Base-by-base conservation (phyloP, 1,140 invertebrate genomes). In the Panagrolaimus sp. region DNA sequence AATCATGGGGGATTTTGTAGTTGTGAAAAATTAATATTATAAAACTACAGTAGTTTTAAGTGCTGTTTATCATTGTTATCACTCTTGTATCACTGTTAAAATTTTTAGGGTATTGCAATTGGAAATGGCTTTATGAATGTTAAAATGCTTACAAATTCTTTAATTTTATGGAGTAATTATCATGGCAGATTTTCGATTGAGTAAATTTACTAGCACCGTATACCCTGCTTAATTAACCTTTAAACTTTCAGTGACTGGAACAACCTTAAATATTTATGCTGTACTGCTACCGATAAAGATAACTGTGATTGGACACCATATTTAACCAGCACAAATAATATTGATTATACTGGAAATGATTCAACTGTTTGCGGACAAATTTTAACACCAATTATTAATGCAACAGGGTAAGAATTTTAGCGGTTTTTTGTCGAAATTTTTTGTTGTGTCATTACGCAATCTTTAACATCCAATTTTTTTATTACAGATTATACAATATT, bases 101-200 rank as follows among this genome's bases (percentile, higher is more conserved):
- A 65, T 66, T 68, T 68, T 25, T n/a, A 45, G 20, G 66, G 66
- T 9, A 31, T 68, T 45, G 25, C 44, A 5, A 68, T 68, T 42
- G 66, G 66, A 9, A 68, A 68, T 16, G 66, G 66, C 1, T 68
- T 67, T 31, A 68, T 68, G 66, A 16, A 68, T 42, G 66, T 67
- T 9, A 42, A 68, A 27, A 25, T 42, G 38, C 25, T 67, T 16
- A 67, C 44, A 9, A 68, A 68, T 42, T 67, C 66, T 31, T 44
- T 67, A 20, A 31, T 68, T 14, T n/a, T 44, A 38, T 68, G 66
- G 66, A 16, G 63, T 2, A 44, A 68, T 43, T 68, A 68, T 31
- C 66, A 68, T 44, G 66, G 66, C 5, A 16, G 44, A 25, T 13
- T 65, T 38, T 13, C 14, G 3, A 23, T 25, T 13, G 64, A 65